Percentiles rank a stretch among this genome's conserved stretches.
Evolutionary conservation across 30 jellyfish, hydroid and myxozoan genomes (phyloP).

Genomic region (Phacellophora camtschatica): DNA sequence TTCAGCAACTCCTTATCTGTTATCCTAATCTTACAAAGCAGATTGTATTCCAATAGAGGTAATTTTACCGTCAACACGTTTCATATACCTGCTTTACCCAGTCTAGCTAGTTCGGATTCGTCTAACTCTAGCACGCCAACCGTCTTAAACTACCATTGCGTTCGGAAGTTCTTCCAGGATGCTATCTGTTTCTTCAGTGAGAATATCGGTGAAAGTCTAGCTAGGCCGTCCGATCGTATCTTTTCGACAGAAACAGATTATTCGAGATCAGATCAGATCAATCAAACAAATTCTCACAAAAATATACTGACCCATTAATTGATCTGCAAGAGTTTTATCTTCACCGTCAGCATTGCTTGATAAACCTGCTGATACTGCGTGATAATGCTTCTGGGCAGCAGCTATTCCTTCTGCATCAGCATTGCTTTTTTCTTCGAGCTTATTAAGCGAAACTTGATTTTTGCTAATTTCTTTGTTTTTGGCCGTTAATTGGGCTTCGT

Average conservation of each 20-base stretch:
- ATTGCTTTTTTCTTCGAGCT: constrained; percentile 63
- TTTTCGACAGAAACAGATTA: neutral
- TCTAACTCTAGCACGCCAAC: too few relatives aligned
- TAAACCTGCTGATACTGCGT: constrained; percentile 96
- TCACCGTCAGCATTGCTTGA: constrained; percentile 93
- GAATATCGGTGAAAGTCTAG: too few relatives aligned
- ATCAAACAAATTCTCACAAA: neutral
- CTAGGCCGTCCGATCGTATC: too few relatives aligned
- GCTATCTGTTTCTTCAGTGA: too few relatives aligned
- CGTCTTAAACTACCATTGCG: too few relatives aligned
- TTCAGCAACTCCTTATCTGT: too few relatives aligned
- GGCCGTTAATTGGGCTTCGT: constrained; percentile 69
- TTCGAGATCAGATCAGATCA: neutral
- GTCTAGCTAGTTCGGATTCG: too few relatives aligned
- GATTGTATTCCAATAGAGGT: too few relatives aligned
- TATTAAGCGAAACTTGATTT: constrained; percentile 21
- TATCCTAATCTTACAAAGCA: too few relatives aligned
- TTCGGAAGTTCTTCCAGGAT: too few relatives aligned
- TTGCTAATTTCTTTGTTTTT: constrained; percentile 59
- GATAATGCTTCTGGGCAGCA: constrained; percentile 90
- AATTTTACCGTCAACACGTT: too few relatives aligned
- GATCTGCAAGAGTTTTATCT: constrained; percentile 95
- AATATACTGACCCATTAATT: constrained; percentile 73
- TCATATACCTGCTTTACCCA: too few relatives aligned
- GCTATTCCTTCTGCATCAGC: constrained; percentile 77